Percentiles rank a stretch among this genome's conserved stretches.
These are phyloP conservation scores for Lagenorhynchus albirostris DNA, from an alignment of 2,113 vertebrate species.

Conservation along the genomic window DNA sequence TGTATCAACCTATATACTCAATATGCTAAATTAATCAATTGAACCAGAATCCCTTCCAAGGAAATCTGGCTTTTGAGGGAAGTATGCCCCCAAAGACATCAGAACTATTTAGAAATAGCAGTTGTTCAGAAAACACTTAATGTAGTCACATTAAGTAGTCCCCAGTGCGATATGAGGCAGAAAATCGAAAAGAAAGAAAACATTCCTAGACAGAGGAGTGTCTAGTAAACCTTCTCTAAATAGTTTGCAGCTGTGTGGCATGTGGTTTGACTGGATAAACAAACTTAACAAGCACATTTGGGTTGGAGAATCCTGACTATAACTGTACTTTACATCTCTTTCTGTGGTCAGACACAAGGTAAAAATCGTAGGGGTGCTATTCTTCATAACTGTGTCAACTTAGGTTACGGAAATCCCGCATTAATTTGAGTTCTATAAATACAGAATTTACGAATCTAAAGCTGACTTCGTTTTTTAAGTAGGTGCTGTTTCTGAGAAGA, in stretches of 20 bases:
- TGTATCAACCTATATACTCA: not conserved
- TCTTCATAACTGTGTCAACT: not conserved
- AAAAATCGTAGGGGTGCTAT: not conserved
- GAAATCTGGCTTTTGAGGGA: constrained; percentile 49
- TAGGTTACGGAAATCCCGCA: not conserved
- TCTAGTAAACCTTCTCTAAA: constrained; percentile 47
- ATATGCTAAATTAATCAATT: constrained; percentile 22
- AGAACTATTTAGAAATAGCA: constrained; percentile 36
- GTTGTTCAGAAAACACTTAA: constrained; percentile 17
- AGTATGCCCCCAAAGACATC: not conserved
- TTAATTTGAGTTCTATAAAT: constrained; percentile 15
- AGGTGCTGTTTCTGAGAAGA: not conserved
- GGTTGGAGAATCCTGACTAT: constrained; percentile 20
- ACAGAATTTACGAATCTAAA: not conserved
- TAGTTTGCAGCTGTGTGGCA: constrained; percentile 45
- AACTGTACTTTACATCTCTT: not conserved
- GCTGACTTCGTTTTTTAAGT: not conserved
- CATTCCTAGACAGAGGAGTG: constrained; percentile 37
- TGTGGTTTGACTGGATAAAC: constrained; percentile 42
- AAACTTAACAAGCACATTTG: constrained; percentile 33
- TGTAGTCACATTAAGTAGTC: not conserved
- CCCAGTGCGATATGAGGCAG: not conserved
- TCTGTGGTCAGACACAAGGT: constrained; percentile 1
- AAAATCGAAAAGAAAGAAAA: constrained; percentile 56
- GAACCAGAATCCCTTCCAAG: constrained; percentile 29